A percentile compares a stretch with the other conserved stretches of the same genome.
These are phyloP conservation scores for Miichthys miiuy DNA, from an alignment of 2,797 vertebrate species.

Conservation along the genomic window DNA sequence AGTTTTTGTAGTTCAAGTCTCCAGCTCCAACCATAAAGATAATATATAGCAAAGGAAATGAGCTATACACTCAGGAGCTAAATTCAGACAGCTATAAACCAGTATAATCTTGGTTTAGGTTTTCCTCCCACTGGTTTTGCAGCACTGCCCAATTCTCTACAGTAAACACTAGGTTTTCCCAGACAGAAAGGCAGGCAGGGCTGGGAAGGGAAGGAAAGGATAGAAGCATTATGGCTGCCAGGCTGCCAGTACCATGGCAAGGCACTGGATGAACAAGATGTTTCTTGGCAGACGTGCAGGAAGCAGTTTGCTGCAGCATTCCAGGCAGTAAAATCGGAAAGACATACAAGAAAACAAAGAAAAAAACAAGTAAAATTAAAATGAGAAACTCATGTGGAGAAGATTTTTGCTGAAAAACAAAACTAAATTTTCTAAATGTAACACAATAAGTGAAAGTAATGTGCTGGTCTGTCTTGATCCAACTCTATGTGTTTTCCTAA, in stretches of 20 bases:
- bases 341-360: slow-evolving; percentile 13
- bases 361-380: slow-evolving; percentile 18
- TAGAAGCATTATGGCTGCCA: slow-evolving; percentile 27
- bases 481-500: slow-evolving; percentile 4
- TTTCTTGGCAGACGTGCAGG: slow-evolving; percentile 48
- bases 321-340: slow-evolving; percentile 28
- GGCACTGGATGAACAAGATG: slow-evolving; percentile 43
- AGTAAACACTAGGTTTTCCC: slow-evolving; percentile 46
- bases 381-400: slow-evolving; percentile 18
- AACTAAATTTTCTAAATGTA: neutral
- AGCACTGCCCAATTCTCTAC: slow-evolving; percentile 34
- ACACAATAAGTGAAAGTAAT: neutral
- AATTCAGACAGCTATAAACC: slow-evolving; percentile 41
- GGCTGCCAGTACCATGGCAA: slow-evolving; percentile 27
- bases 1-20: slow-evolving; percentile 4
- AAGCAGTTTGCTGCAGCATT: slow-evolving; percentile 31
- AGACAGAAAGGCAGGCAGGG: slow-evolving; percentile 32
- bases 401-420: neutral
- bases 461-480: slow-evolving; percentile 6
- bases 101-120: slow-evolving; percentile 2
- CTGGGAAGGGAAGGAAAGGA: slow-evolving; percentile 7
- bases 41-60: slow-evolving; percentile 11
- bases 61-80: slow-evolving; percentile 8
- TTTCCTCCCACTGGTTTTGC: slow-evolving; percentile 44
- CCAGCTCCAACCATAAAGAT: neutral